A percentile compares a stretch with the other conserved stretches of the same genome.
phyloP scores from a whole-genome alignment of 2,888 invertebrate genomes.

The Oeneis ivallda region DNA sequence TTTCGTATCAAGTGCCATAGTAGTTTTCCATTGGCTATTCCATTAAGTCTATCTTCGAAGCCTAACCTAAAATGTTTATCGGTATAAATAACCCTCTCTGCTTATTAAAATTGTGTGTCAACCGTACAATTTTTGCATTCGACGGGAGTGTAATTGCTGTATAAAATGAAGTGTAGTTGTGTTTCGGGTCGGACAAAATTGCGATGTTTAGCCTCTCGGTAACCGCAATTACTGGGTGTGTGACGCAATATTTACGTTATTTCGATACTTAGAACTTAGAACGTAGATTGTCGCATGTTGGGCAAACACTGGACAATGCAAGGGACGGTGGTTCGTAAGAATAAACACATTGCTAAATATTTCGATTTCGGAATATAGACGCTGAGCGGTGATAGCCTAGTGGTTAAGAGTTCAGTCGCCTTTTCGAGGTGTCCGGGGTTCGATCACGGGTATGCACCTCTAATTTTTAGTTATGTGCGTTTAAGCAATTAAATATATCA shows the following conservation, averaged over 20 bases:
- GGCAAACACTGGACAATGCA: slow-evolving; percentile 30
- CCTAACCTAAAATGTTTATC: too few relatives aligned
- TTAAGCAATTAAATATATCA: too few relatives aligned
- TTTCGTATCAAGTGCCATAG: too few relatives aligned
- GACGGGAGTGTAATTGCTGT: slow-evolving; percentile 23
- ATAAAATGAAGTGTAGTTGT: slow-evolving; percentile 24
- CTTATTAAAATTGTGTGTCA: neutral
- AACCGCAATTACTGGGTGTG: slow-evolving; percentile 40
- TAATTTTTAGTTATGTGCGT: too few relatives aligned
- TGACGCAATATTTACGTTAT: slow-evolving; percentile 42
- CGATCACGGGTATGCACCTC: too few relatives aligned
- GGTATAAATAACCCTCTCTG: neutral
- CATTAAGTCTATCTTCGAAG: too few relatives aligned
- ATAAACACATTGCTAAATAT: slow-evolving; percentile 17
- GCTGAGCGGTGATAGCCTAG: too few relatives aligned
- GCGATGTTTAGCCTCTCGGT: slow-evolving; percentile 33
- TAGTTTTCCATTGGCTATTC: too few relatives aligned
- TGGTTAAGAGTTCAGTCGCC: too few relatives aligned
- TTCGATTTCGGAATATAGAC: neutral
- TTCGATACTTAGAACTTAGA: slow-evolving; percentile 42
- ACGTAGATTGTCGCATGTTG: slow-evolving; percentile 35
- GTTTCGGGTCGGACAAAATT: slow-evolving; percentile 28
- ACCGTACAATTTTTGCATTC: neutral
- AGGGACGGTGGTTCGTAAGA: slow-evolving; percentile 29
- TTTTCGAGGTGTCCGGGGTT: too few relatives aligned